Percentiles rank a stretch among this genome's conserved stretches.
Evolutionary conservation across 1,140 invertebrate genomes (phyloP).

Genomic region (Phenacoccus solenopsis): DNA sequence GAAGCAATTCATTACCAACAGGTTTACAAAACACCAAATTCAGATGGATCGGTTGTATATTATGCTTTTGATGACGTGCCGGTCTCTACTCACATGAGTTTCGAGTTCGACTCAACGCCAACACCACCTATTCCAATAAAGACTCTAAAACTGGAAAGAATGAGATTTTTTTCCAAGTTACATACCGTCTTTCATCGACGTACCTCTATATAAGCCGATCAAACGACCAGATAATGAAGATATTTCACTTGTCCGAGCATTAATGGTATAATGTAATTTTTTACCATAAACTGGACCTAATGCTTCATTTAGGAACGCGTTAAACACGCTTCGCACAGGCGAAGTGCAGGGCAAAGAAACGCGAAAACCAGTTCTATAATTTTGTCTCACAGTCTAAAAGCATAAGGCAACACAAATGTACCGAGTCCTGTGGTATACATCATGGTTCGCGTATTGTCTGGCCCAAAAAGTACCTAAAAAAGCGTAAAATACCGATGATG

Average conservation of each 20-base stretch:
- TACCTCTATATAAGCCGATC: neutral
- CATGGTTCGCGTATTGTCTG: neutral
- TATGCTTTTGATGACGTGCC: too few species aligned
- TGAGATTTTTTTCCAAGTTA: too few species aligned
- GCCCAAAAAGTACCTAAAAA: neutral
- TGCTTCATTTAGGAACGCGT: slow-evolving; percentile 10
- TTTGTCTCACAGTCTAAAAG: neutral
- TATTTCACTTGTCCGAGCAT: neutral
- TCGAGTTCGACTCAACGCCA: neutral
- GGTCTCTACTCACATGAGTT: neutral
- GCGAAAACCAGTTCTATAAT: slow-evolving; percentile 6
- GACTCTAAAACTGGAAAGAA: too few species aligned
- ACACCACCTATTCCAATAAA: neutral
- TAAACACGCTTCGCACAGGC: too few species aligned
- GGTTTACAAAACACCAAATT: neutral
- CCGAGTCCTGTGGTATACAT: too few species aligned
- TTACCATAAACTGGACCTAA: slow-evolving; percentile 8
- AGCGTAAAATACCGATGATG: neutral
- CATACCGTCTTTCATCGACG: neutral
- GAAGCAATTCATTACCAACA: neutral
- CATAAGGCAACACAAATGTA: too few species aligned
- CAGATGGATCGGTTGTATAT: neutral
- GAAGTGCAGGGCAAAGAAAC: too few species aligned
- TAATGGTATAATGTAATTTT: neutral
- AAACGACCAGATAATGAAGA: slow-evolving; percentile 10